Percentiles rank a stretch among this genome's conserved stretches.
These are phyloP conservation scores for Varanus komodoensis DNA, from an alignment of 2,113 vertebrate species.

Conservation along the genomic window DNA sequence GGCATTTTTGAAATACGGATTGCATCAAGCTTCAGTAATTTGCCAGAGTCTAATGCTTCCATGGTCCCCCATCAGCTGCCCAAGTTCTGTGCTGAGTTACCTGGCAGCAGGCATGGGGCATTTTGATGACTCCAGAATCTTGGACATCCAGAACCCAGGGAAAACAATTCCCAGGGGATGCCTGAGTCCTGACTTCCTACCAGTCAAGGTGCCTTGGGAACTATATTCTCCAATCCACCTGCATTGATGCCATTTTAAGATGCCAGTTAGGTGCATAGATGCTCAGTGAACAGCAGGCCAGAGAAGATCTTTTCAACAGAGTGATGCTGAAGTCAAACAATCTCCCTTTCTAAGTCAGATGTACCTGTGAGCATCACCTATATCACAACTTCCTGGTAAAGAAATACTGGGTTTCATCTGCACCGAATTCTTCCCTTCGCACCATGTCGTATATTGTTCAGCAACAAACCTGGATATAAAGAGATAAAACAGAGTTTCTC, in stretches of 20 bases:
- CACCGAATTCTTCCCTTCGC: not conserved
- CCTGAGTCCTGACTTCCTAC: no score
- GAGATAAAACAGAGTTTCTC: not conserved
- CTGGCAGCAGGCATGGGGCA: no score
- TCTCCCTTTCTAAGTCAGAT: not conserved
- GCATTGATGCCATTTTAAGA: not conserved
- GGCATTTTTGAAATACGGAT: no score
- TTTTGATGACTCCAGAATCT: no score
- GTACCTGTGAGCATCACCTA: not conserved
- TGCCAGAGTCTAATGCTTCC: no score
- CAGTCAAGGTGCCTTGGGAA: not conserved
- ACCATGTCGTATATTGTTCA: not conserved
- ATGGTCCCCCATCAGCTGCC: no score
- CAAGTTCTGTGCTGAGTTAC: no score
- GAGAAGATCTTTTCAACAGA: not conserved
- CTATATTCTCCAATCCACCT: not conserved
- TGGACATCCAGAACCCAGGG: not conserved
- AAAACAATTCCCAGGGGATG: not conserved
- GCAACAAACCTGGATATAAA: no score
- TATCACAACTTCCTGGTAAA: not conserved
- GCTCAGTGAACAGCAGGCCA: not conserved
- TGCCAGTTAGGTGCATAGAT: not conserved
- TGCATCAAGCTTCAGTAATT: no score
- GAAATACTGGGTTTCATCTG: not conserved
- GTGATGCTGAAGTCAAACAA: not conserved